These are phyloP conservation scores for Pituophis catenifer DNA, from an alignment of 2,113 vertebrate genomes.

Conservation along the genomic window DNA sequence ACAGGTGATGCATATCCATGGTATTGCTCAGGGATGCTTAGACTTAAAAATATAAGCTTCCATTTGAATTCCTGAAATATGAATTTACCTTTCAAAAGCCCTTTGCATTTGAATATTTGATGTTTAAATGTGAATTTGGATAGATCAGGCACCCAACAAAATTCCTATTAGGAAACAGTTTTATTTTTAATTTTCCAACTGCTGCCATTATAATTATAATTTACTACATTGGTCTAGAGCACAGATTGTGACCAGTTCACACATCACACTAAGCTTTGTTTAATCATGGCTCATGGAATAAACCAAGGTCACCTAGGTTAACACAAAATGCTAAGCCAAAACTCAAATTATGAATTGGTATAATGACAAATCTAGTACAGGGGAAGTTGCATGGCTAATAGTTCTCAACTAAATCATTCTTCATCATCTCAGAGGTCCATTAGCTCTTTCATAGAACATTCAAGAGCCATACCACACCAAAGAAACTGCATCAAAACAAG, in stretches of 20 bases:
- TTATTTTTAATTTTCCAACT: background rate
- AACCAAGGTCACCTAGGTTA: background rate
- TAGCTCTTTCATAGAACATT: background rate
- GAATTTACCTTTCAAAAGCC: background rate
- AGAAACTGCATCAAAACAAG: background rate
- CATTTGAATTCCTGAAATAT: background rate
- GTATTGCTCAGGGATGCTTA: background rate
- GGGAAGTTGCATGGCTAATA: background rate
- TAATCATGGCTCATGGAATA: background rate
- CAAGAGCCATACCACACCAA: background rate
- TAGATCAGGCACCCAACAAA: background rate
- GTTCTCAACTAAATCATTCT: background rate
- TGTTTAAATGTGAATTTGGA: background rate
- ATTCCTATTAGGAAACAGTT: background rate
- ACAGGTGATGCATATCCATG: background rate
- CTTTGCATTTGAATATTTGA: background rate
- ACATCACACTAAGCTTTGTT: background rate
- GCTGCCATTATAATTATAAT: background rate
- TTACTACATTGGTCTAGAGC: background rate
- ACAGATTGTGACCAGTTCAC: background rate
- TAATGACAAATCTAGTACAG: background rate
- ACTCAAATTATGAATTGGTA: background rate
- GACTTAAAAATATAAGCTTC: background rate
- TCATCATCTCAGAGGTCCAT: background rate
- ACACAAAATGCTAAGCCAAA: background rate